Conservation (phyloP, 2,113 vertebrate species). For the Silurus meridionalis region DNA sequence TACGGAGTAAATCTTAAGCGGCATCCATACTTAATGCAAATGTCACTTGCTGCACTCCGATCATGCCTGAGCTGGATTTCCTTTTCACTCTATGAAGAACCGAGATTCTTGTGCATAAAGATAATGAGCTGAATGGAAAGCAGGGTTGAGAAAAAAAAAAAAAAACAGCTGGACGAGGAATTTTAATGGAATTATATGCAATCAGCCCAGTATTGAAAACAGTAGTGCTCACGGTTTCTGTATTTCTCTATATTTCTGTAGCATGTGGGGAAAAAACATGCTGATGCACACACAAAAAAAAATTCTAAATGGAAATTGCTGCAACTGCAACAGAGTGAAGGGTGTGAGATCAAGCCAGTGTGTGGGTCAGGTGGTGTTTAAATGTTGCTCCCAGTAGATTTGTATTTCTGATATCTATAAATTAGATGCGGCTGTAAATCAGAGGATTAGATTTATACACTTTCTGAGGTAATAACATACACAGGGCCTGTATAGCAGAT, state of each 20-base stretch:
- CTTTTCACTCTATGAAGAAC: slow-evolving; percentile 4
- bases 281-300: background rate
- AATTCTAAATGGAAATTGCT: background rate
- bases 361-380: background rate
- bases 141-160: background rate
- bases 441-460: no score
- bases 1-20: slow-evolving; percentile 1
- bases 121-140: slow-evolving; percentile 8
- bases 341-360: slow-evolving; percentile 6
- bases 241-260: background rate
- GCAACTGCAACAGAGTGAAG: background rate
- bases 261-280: background rate
- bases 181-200: slow-evolving; percentile 20
- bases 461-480: no score
- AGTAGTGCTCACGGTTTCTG: background rate
- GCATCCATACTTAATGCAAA: slow-evolving; percentile 25
- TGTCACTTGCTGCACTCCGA: slow-evolving; percentile 5
- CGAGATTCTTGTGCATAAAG: background rate
- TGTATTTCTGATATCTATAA: background rate
- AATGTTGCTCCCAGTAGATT: background rate
- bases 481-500: no score
- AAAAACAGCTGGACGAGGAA: slow-evolving; percentile 8
- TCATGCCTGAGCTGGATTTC: background rate
- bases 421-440: background rate
- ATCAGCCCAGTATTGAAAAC: background rate